Conservation (phyloP, 2,888 invertebrate genomes). For the Plebejus argus region DNA sequence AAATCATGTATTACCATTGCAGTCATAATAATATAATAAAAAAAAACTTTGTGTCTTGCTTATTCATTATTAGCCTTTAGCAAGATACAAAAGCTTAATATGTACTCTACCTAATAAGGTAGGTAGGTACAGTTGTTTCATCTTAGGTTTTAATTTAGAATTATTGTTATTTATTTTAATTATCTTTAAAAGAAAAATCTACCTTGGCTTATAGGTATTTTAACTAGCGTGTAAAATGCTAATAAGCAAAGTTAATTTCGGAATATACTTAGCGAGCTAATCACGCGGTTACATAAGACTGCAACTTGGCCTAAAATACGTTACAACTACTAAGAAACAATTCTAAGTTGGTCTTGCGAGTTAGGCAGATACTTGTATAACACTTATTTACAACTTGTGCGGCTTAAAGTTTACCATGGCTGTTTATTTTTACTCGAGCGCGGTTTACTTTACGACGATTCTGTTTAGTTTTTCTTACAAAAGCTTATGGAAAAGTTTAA, state of each 20-base stretch:
- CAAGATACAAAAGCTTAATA: no score
- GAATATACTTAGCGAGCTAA: slow-evolving; percentile 7
- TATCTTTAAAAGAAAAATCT: no score
- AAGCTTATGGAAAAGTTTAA: not conserved
- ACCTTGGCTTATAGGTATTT: no score
- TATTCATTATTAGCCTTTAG: no score
- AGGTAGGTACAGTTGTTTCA: no score
- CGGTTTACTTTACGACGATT: not conserved
- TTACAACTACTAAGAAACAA: slow-evolving; percentile 19
- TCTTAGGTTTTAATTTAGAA: no score
- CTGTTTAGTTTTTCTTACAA: not conserved
- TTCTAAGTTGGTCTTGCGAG: slow-evolving; percentile 19
- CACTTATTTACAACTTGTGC: slow-evolving; percentile 22
- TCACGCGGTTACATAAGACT: not conserved
- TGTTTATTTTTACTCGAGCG: slow-evolving; percentile 7
- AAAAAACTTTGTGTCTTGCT: no score
- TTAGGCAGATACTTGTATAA: slow-evolving; percentile 26
- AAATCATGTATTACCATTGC: no score
- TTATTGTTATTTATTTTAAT: no score
- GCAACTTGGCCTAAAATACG: slow-evolving; percentile 13
- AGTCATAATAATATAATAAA: no score
- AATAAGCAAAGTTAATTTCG: not conserved
- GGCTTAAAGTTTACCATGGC: not conserved
- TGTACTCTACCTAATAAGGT: no score
- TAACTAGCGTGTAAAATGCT: not conserved